Percentiles rank a stretch among this genome's conserved stretches.
Evolutionary conservation across 2,113 vertebrate species (phyloP).

Genomic region (Scolopax mira): DNA sequence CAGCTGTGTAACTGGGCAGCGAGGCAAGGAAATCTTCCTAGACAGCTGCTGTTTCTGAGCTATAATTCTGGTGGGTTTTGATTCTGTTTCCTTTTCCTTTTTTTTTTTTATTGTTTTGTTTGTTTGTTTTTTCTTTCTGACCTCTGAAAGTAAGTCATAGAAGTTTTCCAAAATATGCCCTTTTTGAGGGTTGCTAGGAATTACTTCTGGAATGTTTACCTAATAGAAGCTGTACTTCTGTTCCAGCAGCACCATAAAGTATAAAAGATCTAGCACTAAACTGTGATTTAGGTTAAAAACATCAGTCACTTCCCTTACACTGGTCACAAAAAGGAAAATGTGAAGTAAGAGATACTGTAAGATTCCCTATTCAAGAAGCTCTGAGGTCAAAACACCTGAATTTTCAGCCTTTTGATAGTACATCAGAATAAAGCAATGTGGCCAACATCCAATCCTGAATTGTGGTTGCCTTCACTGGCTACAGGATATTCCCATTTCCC

Average conservation of each 20-base stretch:
- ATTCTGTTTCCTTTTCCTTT: neutral
- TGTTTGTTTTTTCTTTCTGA: neutral
- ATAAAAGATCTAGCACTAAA: neutral
- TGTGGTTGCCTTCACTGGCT: neutral
- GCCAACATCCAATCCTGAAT: neutral
- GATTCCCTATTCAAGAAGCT: neutral
- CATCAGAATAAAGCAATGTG: neutral
- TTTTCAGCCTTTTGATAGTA: neutral
- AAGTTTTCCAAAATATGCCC: neutral
- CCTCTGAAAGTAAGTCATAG: neutral
- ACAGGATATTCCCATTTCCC: neutral
- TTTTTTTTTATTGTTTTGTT: neutral
- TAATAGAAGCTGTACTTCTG: neutral
- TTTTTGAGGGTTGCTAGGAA: neutral
- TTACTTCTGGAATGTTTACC: neutral
- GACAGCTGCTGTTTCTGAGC: neutral
- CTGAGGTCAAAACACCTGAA: neutral
- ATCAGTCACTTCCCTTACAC: neutral
- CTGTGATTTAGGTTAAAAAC: neutral
- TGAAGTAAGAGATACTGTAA: neutral
- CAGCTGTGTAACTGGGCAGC: neutral
- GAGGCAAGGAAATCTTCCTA: neutral
- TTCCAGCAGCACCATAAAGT: neutral
- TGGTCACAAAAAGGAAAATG: neutral
- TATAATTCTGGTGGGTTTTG: neutral